Evolutionary conservation across 2,113 vertebrate genomes (phyloP), one percentile per base, ranked within the genome.

Genomic region (Scomber colias): DNA sequence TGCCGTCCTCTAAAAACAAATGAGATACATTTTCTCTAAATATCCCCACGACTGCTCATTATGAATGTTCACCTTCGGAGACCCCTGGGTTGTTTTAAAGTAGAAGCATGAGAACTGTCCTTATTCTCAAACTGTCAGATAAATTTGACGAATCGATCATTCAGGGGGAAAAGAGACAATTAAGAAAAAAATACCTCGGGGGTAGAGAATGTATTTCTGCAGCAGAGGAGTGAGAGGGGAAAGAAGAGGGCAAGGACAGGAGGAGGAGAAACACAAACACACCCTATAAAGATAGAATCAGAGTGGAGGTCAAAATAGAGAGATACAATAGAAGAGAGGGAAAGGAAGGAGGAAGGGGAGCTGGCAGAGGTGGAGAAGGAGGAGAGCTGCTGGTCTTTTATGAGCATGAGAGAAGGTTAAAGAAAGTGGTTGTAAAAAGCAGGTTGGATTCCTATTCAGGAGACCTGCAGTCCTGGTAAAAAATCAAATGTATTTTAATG

Each of bases 401-500:
- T 72, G 85, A 80, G 77, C 50, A 44, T 65, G 75, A 68, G 81
- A 89, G 89, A 88, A 92, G 92, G 92, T 92, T 92, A 92, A 92
- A 93, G 91, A 88, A 91, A 87, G 88, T 61, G 69, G 79, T 55
- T 59, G 74, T 93, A 90, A 91, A 92, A 88, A 50, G 67, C 15
- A 19, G 50, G 72, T 59, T 27, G 75, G 87, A 79, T 78, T 84
- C 73, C 72, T 77, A 16, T 79, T 68, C 75, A 88, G 79, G 85
- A 83, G 84, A 73, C 68, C 76, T 59, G 78, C 85, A 83, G 57
- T 35, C 57, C 67, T 5, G 82, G 72, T 92, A 87, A 93, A 60
- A 91, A 94, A 92, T 92, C 89, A 90, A 93, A 92, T 91, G 88
- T 89, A 73, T 93, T 94, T 94, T 94, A 93, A 94, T 89, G 81